Evolutionary conservation across 2,888 invertebrate genomes (phyloP).

Genomic region (Anticlea derivata): DNA sequence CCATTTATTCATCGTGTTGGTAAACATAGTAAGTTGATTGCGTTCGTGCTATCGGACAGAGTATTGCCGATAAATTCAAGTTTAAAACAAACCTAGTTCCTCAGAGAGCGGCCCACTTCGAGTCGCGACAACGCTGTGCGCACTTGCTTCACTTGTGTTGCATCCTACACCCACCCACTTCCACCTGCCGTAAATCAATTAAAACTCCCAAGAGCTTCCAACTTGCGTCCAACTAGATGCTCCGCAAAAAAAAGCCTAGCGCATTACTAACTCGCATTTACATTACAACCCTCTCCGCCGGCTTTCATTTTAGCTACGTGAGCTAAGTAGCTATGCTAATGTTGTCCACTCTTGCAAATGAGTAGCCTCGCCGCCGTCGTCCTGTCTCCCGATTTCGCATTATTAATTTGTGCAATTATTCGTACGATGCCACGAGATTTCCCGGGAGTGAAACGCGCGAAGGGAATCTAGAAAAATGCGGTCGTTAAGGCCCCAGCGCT

Average conservation of each 20-base stretch:
- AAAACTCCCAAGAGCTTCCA: constrained; percentile 55
- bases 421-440: constrained; percentile 67
- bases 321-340: constrained; percentile 48
- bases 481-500: constrained; percentile 66
- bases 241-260: constrained; percentile 44
- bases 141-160: constrained; percentile 17
- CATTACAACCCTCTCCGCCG: constrained; percentile 31
- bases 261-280: constrained; percentile 38
- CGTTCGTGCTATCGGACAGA: constrained; percentile 35
- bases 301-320: constrained; percentile 44
- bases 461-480: constrained; percentile 76
- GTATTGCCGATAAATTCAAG: constrained; percentile 52
- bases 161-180: constrained; percentile 34
- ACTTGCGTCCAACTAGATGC: constrained; percentile 38
- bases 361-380: constrained; percentile 41
- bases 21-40: constrained; percentile 46
- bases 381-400: constrained; percentile 61
- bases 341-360: constrained; percentile 55
- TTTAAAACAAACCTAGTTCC: constrained; percentile 52
- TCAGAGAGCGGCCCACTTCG: constrained; percentile 37
- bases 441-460: constrained; percentile 61
- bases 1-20: constrained; percentile 28
- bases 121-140: constrained; percentile 36
- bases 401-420: constrained; percentile 77
- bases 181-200: constrained; percentile 64